phyloP scores from a whole-genome alignment of 1,140 invertebrate species.

The Teleopsis dalmanni region DNA sequence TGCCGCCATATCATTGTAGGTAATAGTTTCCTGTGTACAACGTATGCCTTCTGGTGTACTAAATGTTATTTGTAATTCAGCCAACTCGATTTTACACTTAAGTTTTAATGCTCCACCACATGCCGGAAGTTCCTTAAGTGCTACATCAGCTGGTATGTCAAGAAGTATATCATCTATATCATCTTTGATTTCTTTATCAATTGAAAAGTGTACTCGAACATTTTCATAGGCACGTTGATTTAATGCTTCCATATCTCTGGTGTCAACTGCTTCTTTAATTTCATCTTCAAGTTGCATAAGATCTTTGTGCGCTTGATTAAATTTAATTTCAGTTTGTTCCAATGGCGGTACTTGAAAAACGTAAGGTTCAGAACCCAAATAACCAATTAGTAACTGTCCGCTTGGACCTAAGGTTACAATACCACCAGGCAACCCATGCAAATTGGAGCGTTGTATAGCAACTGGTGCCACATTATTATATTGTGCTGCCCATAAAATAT shows the following conservation, averaged over 20 bases:
- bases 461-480: constrained; percentile 29
- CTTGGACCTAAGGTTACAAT: constrained; percentile 30
- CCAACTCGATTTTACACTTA: constrained; percentile 22
- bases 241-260: constrained; percentile 31
- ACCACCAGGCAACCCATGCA: constrained; percentile 28
- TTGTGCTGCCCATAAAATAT: constrained; percentile 70
- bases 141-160: constrained; percentile 34
- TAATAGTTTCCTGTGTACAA: constrained; percentile 29
- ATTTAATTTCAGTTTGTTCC: constrained; percentile 30
- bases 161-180: constrained; percentile 28
- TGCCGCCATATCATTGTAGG: constrained; percentile 24
- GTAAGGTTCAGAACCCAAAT: constrained; percentile 35
- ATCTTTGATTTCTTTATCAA: constrained; percentile 19
- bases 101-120: constrained; percentile 25
- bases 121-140: constrained; percentile 30
- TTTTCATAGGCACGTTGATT: constrained; percentile 35
- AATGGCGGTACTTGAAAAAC: constrained; percentile 38
- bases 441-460: constrained; percentile 38
- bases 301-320: constrained; percentile 35
- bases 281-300: constrained; percentile 40
- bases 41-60: constrained; percentile 22
- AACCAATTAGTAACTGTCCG: constrained; percentile 32
- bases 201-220: constrained; percentile 28
- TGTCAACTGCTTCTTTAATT: constrained; percentile 38
- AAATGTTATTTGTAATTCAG: constrained; percentile 33